Evolutionary conservation across 2,113 vertebrate species (phyloP).

Genomic region (Zootoca vivipara): DNA sequence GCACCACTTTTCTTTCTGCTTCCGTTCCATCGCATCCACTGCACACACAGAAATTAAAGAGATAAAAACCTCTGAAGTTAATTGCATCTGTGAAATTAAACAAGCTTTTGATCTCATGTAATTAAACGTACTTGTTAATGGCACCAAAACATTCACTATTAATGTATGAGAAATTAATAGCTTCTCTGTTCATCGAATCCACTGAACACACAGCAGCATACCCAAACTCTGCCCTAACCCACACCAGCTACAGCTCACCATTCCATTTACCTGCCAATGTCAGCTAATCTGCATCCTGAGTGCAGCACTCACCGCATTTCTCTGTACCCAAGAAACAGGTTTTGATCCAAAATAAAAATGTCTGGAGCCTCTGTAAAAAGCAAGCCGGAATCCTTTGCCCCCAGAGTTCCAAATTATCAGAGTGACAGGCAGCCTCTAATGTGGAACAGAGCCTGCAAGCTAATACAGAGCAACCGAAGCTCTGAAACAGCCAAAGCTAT

Average conservation of each 20-base stretch:
- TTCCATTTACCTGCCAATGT: neutral
- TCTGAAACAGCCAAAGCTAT: conserved; percentile 45
- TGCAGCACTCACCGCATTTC: neutral
- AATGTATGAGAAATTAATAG: neutral
- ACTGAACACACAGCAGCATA: neutral
- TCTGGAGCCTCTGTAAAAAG: neutral
- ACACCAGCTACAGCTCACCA: neutral
- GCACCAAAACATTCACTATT: too few relatives aligned
- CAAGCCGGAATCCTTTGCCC: neutral
- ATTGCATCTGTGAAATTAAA: too few relatives aligned
- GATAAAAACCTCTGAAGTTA: too few relatives aligned
- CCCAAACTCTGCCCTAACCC: neutral
- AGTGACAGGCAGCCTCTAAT: neutral
- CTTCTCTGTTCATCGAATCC: neutral
- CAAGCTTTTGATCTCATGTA: too few relatives aligned
- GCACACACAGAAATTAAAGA: neutral
- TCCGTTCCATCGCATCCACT: neutral
- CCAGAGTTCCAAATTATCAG: conserved; percentile 2
- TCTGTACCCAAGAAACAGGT: neutral
- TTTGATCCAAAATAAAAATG: neutral
- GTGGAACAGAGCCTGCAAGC: neutral
- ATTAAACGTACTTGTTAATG: too few relatives aligned
- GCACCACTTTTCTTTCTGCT: neutral
- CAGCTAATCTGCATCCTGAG: conserved; percentile 1
- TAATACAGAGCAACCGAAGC: neutral